These are phyloP conservation scores for Cerceris rybyensis DNA, from an alignment of 2,888 invertebrate species.

Conservation along the genomic window DNA sequence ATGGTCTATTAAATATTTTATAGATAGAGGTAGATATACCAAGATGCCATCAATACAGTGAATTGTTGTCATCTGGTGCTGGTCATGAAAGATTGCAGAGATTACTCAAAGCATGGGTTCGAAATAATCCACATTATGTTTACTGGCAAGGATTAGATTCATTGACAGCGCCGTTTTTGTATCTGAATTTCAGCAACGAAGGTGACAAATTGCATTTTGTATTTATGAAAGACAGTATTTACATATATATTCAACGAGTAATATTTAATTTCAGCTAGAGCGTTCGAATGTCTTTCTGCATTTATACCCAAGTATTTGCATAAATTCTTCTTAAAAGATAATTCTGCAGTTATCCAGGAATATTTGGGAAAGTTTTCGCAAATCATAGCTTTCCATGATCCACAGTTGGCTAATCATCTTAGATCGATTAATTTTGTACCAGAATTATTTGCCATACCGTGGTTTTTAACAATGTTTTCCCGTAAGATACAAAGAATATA, in stretches of 20 bases:
- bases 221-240: neutral
- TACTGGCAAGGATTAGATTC: constrained; percentile 99
- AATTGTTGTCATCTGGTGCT: constrained; percentile 95
- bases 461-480: constrained; percentile 99
- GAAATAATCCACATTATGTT: constrained; percentile 96
- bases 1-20: too few relatives aligned
- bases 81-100: constrained; percentile 96
- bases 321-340: constrained; percentile 98
- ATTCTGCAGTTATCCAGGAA: constrained; percentile 97
- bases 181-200: constrained; percentile 98
- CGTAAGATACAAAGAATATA: constrained; percentile 87
- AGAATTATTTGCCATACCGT: constrained; percentile 98
- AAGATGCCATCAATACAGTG: constrained; percentile 99
- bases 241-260: constrained; percentile 8
- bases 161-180: constrained; percentile 97
- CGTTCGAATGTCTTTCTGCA: constrained; percentile 96
- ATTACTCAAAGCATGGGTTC: constrained; percentile 97
- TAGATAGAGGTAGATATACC: constrained; percentile 99
- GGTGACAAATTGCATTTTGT: constrained; percentile 83
- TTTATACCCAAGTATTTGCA: constrained; percentile 98
- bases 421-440: constrained; percentile 97
- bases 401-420: constrained; percentile 94
- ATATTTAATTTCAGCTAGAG: constrained; percentile 88
- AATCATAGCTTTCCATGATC: constrained; percentile 97
- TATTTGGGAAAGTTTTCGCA: constrained; percentile 98